Conservation (phyloP, 1,140 invertebrate genomes). For the Conopomorpha cramerella region DNA sequence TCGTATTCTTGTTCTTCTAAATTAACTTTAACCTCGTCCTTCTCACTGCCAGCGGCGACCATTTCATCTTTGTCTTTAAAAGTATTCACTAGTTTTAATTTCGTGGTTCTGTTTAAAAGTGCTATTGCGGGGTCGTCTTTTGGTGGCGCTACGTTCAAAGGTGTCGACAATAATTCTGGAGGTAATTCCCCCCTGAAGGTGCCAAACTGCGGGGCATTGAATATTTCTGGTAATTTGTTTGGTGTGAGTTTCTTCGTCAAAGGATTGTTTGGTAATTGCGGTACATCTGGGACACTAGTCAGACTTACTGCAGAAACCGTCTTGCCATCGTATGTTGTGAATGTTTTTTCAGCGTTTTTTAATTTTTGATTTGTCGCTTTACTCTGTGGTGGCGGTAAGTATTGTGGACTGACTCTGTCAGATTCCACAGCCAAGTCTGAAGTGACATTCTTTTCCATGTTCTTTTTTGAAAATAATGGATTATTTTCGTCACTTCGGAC, state of each 20-base stretch:
- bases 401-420: constrained; percentile 69
- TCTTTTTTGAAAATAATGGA: constrained; percentile 35
- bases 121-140: too few relatives aligned
- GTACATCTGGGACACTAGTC: constrained; percentile 61
- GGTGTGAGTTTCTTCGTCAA: constrained; percentile 10
- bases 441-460: constrained; percentile 38
- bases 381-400: constrained; percentile 58
- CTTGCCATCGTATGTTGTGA: constrained; percentile 76
- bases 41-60: constrained; percentile 25
- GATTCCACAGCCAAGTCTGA: constrained; percentile 69
- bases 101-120: constrained; percentile 22
- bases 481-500: constrained; percentile 38
- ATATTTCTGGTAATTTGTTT: constrained; percentile 62
- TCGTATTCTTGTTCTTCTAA: constrained; percentile 10
- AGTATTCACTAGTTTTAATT: constrained; percentile 28
- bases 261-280: constrained; percentile 14
- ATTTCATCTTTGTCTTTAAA: constrained; percentile 15
- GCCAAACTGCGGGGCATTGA: constrained; percentile 70
- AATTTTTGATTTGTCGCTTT: not conserved
- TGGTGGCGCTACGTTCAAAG: constrained; percentile 17
- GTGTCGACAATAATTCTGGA: constrained; percentile 28
- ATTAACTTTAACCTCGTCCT: constrained; percentile 14
- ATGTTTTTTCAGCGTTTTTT: constrained; percentile 24
- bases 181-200: constrained; percentile 74
- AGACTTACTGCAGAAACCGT: constrained; percentile 67